phyloP scores from a whole-genome alignment of 2,797 vertebrate genomes.

The Lutjanus argentimaculatus region DNA sequence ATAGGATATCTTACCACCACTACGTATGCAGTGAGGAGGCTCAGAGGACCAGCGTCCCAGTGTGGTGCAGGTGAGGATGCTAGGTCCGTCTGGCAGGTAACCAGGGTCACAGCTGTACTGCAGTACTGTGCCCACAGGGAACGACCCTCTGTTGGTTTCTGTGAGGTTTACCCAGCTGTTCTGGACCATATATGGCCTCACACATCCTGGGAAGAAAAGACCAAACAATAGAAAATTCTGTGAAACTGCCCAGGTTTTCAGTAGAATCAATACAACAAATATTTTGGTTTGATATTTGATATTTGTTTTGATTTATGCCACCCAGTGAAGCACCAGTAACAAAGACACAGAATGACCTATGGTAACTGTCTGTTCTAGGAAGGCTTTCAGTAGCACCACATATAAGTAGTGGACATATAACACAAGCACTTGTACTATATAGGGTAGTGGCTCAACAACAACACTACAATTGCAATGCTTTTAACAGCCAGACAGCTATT shows the following conservation, averaged over 20 bases:
- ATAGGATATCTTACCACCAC: constrained; percentile 76
- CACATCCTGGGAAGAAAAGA: constrained; percentile 78
- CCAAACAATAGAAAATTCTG: constrained; percentile 8
- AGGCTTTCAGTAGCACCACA: neutral
- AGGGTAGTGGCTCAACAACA: neutral
- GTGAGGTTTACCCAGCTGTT: constrained; percentile 88
- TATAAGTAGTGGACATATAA: neutral
- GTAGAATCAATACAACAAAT: constrained; percentile 18
- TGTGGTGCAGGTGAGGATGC: constrained; percentile 82
- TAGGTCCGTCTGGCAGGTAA: constrained; percentile 85
- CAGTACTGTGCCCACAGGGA: constrained; percentile 85
- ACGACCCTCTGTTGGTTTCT: constrained; percentile 84
- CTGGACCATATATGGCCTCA: constrained; percentile 85
- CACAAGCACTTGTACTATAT: neutral
- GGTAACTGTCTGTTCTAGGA: neutral
- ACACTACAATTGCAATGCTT: neutral
- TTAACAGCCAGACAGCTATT: neutral
- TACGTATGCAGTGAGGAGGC: constrained; percentile 83
- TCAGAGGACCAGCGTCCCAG: constrained; percentile 84
- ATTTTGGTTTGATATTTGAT: constrained; percentile 8
- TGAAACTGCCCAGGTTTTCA: constrained; percentile 34
- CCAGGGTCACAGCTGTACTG: constrained; percentile 87
- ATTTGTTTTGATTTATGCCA: neutral
- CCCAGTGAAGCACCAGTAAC: neutral
- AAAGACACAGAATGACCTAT: neutral